A percentile compares a stretch with the other conserved stretches of the same genome.
Conservation (phyloP, 2,888 invertebrate genomes). For the Siphonodentalium dalli region DNA sequence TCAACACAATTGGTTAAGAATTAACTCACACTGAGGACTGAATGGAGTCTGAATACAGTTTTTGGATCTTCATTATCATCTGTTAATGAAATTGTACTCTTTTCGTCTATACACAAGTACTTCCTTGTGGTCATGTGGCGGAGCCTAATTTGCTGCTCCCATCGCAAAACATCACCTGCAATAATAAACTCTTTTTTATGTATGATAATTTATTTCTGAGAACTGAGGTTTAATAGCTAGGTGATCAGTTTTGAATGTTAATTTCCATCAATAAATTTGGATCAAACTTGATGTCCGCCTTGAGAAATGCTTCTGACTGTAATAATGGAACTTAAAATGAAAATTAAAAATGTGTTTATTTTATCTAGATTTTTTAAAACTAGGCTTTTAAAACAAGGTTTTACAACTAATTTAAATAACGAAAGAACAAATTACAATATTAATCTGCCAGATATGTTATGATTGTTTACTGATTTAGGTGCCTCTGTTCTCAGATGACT, state of each 20-base stretch:
- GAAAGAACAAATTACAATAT: no score
- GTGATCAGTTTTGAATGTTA: neutral
- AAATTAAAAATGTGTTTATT: no score
- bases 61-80: slow-evolving; percentile 61
- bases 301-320: neutral
- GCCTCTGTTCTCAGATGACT: no score
- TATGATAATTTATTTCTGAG: no score
- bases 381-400: no score
- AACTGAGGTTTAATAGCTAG: neutral
- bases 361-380: no score
- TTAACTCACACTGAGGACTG: slow-evolving; percentile 59
- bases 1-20: no score
- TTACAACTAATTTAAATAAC: no score
- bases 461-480: no score
- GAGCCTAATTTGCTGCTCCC: slow-evolving; percentile 65
- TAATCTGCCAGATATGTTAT: no score
- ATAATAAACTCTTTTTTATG: neutral
- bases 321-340: no score
- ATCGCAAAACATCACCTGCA: slow-evolving; percentile 61
- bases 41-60: slow-evolving; percentile 63
- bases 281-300: neutral
- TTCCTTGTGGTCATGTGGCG: slow-evolving; percentile 63
- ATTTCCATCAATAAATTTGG: neutral
- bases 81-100: slow-evolving; percentile 54
- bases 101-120: slow-evolving; percentile 61